Conservation (phyloP, 1,140 invertebrate genomes). For the Pseudomyrmex gracilis region DNA sequence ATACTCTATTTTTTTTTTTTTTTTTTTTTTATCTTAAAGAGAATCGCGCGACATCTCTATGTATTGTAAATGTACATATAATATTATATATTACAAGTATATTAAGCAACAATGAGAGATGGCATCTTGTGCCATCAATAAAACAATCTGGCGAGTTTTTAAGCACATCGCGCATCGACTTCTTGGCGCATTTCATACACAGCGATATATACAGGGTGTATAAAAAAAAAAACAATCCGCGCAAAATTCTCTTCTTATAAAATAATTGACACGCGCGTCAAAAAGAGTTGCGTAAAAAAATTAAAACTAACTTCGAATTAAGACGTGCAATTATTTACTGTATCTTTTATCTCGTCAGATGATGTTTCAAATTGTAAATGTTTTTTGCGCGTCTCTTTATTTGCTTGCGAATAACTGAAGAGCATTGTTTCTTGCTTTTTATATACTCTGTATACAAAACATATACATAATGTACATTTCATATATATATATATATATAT, state of each 20-base stretch:
- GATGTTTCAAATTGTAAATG: no score
- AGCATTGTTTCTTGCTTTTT: slow-evolving; percentile 13
- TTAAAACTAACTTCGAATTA: not conserved
- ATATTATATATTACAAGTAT: slow-evolving; percentile 2
- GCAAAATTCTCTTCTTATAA: not conserved
- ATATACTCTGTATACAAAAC: slow-evolving; percentile 22
- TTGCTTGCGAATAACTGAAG: not conserved
- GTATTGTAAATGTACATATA: slow-evolving; percentile 16
- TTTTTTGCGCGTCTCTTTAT: not conserved
- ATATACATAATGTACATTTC: slow-evolving; percentile 55
- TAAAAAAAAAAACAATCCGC: slow-evolving; percentile 44
- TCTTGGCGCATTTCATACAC: slow-evolving; percentile 26
- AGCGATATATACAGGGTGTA: slow-evolving; percentile 26
- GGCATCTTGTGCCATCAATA: not conserved
- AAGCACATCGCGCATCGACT: slow-evolving; percentile 42
- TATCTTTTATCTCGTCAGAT: no score
- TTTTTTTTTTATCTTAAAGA: no score
- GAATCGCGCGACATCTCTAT: not conserved
- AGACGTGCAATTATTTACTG: no score
- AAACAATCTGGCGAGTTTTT: slow-evolving; percentile 59
- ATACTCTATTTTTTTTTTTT: no score
- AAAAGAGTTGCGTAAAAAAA: not conserved
- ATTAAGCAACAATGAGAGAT: not conserved
- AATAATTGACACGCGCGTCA: not conserved
- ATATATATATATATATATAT: slow-evolving; percentile 51